A percentile compares a stretch with the other conserved stretches of the same genome.
Conservation (phyloP, 2,888 invertebrate species). For the Scrobipalpa atriplicella region DNA sequence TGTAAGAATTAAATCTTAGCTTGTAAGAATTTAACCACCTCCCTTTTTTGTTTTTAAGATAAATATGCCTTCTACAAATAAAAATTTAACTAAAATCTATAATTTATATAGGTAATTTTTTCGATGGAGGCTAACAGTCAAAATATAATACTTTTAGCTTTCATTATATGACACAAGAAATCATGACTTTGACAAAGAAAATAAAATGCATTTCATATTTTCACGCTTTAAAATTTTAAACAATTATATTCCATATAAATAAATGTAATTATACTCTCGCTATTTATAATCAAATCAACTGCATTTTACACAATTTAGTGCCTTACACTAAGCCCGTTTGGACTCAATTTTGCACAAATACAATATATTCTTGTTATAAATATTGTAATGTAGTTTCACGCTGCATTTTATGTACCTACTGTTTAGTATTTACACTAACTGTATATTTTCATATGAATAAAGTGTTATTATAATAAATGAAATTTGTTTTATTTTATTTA, state of each 20-base stretch:
- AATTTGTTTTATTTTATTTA: conserved; percentile 22
- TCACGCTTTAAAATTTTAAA: background rate
- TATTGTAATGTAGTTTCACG: conserved; percentile 27
- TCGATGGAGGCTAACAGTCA: background rate
- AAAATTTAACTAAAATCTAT: background rate
- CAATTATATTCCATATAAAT: background rate
- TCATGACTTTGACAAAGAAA: background rate
- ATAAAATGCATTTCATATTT: background rate
- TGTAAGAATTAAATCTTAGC: conserved; percentile 11
- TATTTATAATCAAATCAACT: background rate
- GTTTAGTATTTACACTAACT: conserved; percentile 34
- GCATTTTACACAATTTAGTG: too few species aligned
- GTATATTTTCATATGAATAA: conserved; percentile 34
- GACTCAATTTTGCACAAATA: background rate
- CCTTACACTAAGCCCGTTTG: conserved; percentile 5
- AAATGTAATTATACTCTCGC: background rate
- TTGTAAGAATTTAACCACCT: conserved; percentile 29
- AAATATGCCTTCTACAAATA: background rate
- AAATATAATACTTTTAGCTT: too few species aligned
- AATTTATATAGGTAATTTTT: too few species aligned
- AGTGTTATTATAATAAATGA: conserved; percentile 33
- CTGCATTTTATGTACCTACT: conserved; percentile 29
- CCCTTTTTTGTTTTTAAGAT: conserved; percentile 22
- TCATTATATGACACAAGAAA: too few species aligned
- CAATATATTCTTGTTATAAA: conserved; percentile 8